phyloP scores from a whole-genome alignment of 2,888 invertebrate species.

The Diadromus collaris region DNA sequence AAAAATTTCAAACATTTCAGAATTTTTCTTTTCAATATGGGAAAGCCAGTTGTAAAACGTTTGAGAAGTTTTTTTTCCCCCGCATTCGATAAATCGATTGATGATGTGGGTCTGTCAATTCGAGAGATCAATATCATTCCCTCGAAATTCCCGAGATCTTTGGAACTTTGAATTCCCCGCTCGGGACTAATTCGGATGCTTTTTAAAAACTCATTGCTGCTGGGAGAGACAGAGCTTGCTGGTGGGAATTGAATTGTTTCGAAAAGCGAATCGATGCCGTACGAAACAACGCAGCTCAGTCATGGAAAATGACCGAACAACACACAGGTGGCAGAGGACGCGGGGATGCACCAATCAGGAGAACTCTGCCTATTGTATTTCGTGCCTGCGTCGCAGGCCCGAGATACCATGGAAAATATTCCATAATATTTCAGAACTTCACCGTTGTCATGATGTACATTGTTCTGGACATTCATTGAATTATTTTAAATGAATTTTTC shows the following conservation, averaged over 20 bases:
- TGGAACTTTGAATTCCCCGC: slow-evolving; percentile 17
- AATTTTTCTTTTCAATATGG: slow-evolving; percentile 52
- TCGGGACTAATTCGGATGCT: slow-evolving; percentile 6
- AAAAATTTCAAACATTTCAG: not conserved
- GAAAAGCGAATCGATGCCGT: slow-evolving; percentile 49
- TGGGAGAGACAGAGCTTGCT: slow-evolving; percentile 18
- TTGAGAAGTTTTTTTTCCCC: not conserved
- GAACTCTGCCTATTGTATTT: slow-evolving; percentile 37
- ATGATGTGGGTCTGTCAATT: not conserved
- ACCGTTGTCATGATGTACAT: slow-evolving; percentile 3
- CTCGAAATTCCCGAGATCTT: slow-evolving; percentile 20
- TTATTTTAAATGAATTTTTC: slow-evolving; percentile 17
- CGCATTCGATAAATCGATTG: slow-evolving; percentile 10
- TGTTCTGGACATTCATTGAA: slow-evolving; percentile 27
- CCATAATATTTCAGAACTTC: slow-evolving; percentile 29
- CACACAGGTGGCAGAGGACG: slow-evolving; percentile 40
- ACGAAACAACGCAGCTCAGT: slow-evolving; percentile 55
- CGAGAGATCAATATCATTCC: slow-evolving; percentile 11
- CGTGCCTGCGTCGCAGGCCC: not conserved
- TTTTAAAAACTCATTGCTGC: slow-evolving; percentile 19
- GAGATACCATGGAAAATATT: not conserved
- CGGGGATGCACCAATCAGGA: slow-evolving; percentile 48
- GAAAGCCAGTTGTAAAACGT: not conserved
- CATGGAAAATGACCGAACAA: slow-evolving; percentile 55
- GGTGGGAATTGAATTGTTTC: slow-evolving; percentile 45